Evolutionary conservation across 2,888 invertebrate species (phyloP).

Genomic region (Graphium colonna): DNA sequence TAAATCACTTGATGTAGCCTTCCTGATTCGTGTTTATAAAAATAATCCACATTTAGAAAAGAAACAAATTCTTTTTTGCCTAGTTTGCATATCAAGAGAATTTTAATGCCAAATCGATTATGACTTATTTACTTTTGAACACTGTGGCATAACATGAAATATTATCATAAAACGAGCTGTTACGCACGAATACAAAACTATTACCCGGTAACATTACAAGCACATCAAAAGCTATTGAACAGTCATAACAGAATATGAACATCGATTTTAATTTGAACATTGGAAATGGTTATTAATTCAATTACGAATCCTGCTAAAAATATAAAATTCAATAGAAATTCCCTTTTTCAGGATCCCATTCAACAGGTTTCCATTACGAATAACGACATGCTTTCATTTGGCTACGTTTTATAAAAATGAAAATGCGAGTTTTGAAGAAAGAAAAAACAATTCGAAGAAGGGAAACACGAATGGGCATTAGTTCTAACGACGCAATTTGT

Average conservation of each 20-base stretch:
- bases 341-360: background rate
- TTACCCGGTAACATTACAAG: background rate
- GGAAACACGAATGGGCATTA: background rate
- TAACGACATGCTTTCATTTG: background rate
- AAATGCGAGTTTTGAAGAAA: background rate
- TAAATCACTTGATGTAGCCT: too few relatives aligned
- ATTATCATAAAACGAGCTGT: too few relatives aligned
- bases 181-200: background rate
- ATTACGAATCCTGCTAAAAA: background rate
- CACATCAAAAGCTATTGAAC: background rate
- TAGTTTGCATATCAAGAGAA: too few relatives aligned
- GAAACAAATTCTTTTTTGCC: too few relatives aligned
- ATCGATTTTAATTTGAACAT: background rate
- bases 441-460: background rate
- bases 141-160: too few relatives aligned
- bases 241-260: background rate
- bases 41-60: too few relatives aligned
- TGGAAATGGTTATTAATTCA: background rate
- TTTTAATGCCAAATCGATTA: too few relatives aligned
- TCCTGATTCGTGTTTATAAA: too few relatives aligned
- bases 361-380: background rate
- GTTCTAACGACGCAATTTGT: background rate
- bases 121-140: too few relatives aligned
- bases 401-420: background rate
- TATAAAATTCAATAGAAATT: background rate